A percentile compares a stretch with the other conserved stretches of the same genome.
Evolutionary conservation across 2,113 vertebrate species (phyloP).

Genomic region (Pleuronectes platessa): DNA sequence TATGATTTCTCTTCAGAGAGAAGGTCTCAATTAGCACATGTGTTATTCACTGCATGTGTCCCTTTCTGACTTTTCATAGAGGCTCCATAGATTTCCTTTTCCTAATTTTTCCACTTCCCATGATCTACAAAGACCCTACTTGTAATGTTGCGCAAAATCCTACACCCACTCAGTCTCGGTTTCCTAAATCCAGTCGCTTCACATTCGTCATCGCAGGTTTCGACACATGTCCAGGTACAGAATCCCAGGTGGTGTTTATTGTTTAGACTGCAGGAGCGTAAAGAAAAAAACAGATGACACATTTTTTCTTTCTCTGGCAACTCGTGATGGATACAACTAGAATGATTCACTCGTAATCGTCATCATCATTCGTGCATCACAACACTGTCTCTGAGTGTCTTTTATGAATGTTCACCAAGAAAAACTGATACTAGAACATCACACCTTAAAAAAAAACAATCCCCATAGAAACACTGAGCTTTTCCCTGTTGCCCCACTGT

Average conservation of each 20-base stretch:
- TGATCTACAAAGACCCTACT: constrained; percentile 18
- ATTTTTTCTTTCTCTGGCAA: neutral
- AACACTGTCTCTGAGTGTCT: neutral
- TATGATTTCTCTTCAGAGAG: neutral
- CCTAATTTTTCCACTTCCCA: neutral
- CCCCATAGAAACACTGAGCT: neutral
- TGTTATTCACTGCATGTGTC: constrained; percentile 5
- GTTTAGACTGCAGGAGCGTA: neutral
- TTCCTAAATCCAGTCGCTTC: constrained; percentile 24
- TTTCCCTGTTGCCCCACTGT: no score
- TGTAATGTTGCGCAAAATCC: constrained; percentile 23
- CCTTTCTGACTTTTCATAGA: neutral
- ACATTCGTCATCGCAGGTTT: constrained; percentile 49
- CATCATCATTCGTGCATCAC: neutral
- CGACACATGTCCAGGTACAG: constrained; percentile 46
- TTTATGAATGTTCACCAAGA: no score
- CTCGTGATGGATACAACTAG: neutral
- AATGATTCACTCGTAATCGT: constrained; percentile 12
- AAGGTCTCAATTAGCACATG: neutral
- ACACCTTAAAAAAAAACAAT: no score
- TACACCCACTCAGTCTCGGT: constrained; percentile 6
- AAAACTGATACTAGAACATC: neutral
- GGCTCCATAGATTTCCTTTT: neutral
- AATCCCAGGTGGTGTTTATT: constrained; percentile 10
- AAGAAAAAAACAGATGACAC: constrained; percentile 30